phyloP scores from a whole-genome alignment of 2,113 vertebrate genomes.

The Gopherus flavomarginatus region DNA sequence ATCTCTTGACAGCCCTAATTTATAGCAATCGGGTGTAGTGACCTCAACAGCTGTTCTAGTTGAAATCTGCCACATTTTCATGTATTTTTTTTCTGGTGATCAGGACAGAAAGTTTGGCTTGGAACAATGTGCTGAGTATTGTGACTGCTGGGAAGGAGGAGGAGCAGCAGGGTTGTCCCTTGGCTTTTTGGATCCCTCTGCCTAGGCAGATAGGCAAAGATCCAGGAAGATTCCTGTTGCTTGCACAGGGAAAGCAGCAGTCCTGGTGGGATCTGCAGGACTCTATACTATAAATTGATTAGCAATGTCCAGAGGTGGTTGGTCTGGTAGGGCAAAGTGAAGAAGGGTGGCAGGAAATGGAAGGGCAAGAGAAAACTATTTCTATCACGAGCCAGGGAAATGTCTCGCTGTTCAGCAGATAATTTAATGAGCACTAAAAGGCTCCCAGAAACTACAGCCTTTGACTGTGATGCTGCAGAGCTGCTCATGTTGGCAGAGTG shows the following conservation, averaged over 20 bases:
- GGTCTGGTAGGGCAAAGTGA: background rate
- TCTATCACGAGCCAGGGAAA: background rate
- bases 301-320: background rate
- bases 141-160: fast-evolving
- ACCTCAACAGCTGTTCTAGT: background rate
- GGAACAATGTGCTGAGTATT: background rate
- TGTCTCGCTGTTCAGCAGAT: background rate
- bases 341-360: background rate
- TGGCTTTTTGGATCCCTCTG: background rate
- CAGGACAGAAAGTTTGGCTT: background rate
- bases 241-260: background rate
- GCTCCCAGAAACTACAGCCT: background rate
- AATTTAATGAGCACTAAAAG: background rate
- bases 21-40: constrained; percentile 8
- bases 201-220: background rate
- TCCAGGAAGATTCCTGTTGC: background rate
- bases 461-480: background rate
- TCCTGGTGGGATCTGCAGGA: background rate
- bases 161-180: fast-evolving
- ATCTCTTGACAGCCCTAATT: background rate
- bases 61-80: background rate
- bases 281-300: background rate
- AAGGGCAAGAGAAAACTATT: background rate
- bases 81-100: background rate
- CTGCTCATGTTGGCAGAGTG: background rate